Base-by-base conservation (phyloP, 2,888 invertebrate species). In the Xanthorhoe spadicearia region DNA sequence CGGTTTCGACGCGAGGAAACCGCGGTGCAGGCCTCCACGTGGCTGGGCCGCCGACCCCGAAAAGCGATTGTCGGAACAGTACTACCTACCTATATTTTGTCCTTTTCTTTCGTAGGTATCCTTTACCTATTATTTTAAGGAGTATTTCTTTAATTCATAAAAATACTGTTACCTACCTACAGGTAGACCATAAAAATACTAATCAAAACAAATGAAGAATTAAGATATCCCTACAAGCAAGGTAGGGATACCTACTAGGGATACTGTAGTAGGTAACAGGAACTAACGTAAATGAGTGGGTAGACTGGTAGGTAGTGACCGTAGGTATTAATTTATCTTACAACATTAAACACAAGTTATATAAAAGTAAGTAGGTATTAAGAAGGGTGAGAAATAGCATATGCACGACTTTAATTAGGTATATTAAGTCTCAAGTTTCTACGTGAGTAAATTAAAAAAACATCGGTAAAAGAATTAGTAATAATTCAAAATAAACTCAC, bases 1-100 rank as follows among this genome's bases (percentile, higher is more conserved):
- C 86, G 92, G 90, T 84, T 80, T 77, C 78, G 79, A 71, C 83
- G 78, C 78, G 84, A 72, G 78, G 84, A 82, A 85, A 86, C 91
- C 92, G 87, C 83, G 85, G 92, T 92, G 83, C 80, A 81, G 84
- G 91, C 92, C 92, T 91, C 93, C 93, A 92, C 92, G 92, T 91
- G 92, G 83, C 79, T 83, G 82, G 87, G 87, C 83, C 86, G 87
- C 83, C 87, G 88, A 87, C 88, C 90, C 86, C 83, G 78, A 46
- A 46, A 46, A 69, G 73, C 83, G 78, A 78, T 56, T 60, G 60
- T 60, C 60, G 19, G 18, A 49, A 64, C 53, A 35, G 35, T 13
- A 52, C 18, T 23, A 58, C 18, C 28, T 50, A 52, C n/a, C 23
- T 13, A 43, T 38, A 43, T 57, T 57, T 49, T 32, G 56, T 56